Evolutionary conservation across 2,888 invertebrate species (phyloP), one percentile per base, ranked within the genome.

Genomic region (Cynaeus angustus): DNA sequence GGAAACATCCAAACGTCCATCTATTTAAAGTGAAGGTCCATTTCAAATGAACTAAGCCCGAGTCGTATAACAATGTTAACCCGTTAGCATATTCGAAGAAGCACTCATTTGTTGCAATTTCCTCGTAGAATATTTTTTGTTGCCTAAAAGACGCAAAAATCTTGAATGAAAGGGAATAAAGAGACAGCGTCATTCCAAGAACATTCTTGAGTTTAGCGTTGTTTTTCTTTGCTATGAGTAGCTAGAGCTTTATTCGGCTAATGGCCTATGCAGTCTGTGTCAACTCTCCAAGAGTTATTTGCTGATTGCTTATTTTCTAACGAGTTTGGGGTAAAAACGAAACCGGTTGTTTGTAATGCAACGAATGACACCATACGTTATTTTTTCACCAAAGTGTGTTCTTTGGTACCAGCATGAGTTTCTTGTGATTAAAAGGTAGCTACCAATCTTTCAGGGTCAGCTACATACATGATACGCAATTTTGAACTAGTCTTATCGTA

Each of bases 1-100:
- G 14, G 45, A 45, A 58, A 58, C 16, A 26, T 58, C 58, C 14
- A 13, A 43, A 43, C 43, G 58, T 58, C 58, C 45, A 58, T 41
- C 58, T 56, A 28, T 45, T 43, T 16, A 58, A 43, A 9, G 10
- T 16, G 21, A 21, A 30, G 37, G 41, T 26, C 16, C 9, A 26
- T n/a, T 21, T 38, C 9, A 55, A 10, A 33, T 33, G 56, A 41
- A 41, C 10, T 30, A 43, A 12, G 43, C 43, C 43, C 43, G 43
- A 58, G 30, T 26, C 43, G 13, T 14, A 43, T 45, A 45, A 12
- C 16, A 37, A 37, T 37, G 37, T 6, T 7, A 37, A n/a, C n/a
- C 2, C 21, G 37, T 37, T 21, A 21, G 21, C 21, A 21, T 21
- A 21, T 21, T 21, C 21, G 21, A 21, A 21, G 21, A 21, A 21